phyloP scores from a whole-genome alignment of 2,888 invertebrate species.

The Eristalis arbustorum region DNA sequence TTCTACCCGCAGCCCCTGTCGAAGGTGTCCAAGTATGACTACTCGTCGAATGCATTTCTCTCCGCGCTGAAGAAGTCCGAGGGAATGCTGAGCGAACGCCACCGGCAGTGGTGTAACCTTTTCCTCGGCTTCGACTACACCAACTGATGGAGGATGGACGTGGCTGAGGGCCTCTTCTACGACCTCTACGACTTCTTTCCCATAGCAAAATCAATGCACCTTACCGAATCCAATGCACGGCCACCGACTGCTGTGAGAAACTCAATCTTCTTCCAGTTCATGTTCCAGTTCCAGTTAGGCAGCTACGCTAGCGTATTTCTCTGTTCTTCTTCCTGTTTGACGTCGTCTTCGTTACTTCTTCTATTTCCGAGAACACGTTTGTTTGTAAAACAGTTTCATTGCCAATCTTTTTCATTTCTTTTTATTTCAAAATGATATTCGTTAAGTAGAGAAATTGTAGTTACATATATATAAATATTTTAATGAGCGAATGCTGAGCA shows the following conservation, averaged over 20 bases:
- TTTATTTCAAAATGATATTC: conserved; percentile 39
- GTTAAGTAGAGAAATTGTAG: conserved; percentile 66
- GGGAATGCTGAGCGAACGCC: conserved; percentile 76
- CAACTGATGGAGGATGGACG: conserved; percentile 34
- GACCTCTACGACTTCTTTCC: conserved; percentile 9
- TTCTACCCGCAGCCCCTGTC: conserved; percentile 73
- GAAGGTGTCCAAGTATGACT: conserved; percentile 76
- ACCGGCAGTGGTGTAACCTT: conserved; percentile 78
- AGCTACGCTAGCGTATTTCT: conserved; percentile 7
- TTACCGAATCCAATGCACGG: conserved; percentile 4
- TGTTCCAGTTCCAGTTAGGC: no score
- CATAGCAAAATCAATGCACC: conserved; percentile 28
- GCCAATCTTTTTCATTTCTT: conserved; percentile 29
- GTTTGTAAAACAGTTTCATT: conserved; percentile 49
- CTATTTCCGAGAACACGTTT: conserved; percentile 5
- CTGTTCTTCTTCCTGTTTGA: conserved; percentile 13
- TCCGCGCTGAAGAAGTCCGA: conserved; percentile 77
- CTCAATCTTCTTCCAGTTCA: conserved; percentile 53
- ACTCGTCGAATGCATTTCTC: conserved; percentile 76
- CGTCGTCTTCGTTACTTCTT: background rate
- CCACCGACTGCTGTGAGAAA: background rate
- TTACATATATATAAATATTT: conserved; percentile 25
- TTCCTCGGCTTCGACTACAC: conserved; percentile 77
- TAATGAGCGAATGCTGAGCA: conserved; percentile 28
- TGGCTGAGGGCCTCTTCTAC: background rate